Evolutionary conservation across 1,140 invertebrate genomes (phyloP).

Genomic region (Glossosoma conforme): DNA sequence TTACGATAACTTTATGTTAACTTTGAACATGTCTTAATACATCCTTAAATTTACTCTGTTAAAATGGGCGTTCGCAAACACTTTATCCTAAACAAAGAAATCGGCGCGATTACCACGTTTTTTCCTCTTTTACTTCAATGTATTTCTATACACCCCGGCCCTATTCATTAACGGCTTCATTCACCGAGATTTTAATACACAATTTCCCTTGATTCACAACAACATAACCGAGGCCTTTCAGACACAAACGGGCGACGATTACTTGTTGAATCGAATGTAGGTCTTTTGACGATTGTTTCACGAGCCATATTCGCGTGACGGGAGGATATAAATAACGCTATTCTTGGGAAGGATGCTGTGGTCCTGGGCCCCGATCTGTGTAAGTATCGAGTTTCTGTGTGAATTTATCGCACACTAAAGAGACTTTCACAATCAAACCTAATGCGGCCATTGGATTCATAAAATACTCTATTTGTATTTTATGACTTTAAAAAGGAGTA

Average conservation of each 20-base stretch:
- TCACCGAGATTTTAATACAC: slow-evolving; percentile 22
- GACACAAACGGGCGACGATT: background rate
- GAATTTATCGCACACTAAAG: slow-evolving; percentile 12
- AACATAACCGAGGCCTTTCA: background rate
- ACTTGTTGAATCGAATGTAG: background rate
- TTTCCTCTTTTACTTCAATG: slow-evolving; percentile 6
- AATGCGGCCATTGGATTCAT: too few relatives aligned
- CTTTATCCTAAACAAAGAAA: slow-evolving; percentile 16
- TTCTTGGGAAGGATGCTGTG: background rate
- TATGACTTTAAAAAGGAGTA: too few relatives aligned
- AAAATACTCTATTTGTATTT: slow-evolving; percentile 1
- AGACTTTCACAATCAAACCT: too few relatives aligned
- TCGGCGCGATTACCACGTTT: slow-evolving; percentile 16
- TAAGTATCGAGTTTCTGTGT: slow-evolving; percentile 22
- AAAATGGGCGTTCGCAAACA: slow-evolving; percentile 25
- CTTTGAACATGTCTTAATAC: too few relatives aligned
- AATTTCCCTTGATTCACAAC: slow-evolving; percentile 17
- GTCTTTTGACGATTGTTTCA: background rate
- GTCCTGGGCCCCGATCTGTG: slow-evolving; percentile 7
- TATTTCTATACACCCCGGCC: slow-evolving; percentile 7
- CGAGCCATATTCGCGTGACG: background rate
- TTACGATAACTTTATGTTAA: too few relatives aligned
- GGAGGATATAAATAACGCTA: too few relatives aligned
- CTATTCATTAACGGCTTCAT: slow-evolving; percentile 15
- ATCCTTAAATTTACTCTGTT: slow-evolving; percentile 19